Conservation (phyloP, 2,113 vertebrate genomes). For the Vulpes vulpes region DNA sequence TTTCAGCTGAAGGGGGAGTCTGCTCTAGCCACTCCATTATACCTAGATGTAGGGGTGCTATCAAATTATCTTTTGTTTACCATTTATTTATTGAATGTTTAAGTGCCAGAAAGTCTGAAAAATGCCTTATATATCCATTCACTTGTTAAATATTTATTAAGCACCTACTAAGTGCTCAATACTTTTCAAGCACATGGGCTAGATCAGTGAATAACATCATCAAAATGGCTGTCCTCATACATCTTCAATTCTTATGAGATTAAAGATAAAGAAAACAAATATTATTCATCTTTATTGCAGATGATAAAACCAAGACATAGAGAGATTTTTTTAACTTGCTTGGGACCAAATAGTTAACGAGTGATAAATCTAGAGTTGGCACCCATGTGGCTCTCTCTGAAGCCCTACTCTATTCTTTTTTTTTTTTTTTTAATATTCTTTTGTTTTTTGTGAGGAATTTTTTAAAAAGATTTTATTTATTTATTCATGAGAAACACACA, state of each 20-base stretch:
- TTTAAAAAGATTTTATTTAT: too few species aligned
- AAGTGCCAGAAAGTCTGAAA: background rate
- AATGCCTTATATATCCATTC: background rate
- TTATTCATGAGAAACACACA: too few species aligned
- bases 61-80: background rate
- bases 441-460: too few species aligned
- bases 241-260: background rate
- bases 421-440: too few species aligned
- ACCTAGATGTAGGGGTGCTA: background rate
- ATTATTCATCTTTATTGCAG: background rate
- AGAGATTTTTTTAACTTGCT: background rate
- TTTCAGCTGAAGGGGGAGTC: background rate
- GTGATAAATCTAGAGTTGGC: background rate
- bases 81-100: constrained; percentile 3
- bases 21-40: background rate
- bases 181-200: background rate
- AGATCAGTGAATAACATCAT: background rate
- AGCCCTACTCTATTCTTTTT: background rate
- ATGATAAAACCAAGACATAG: background rate
- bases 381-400: background rate
- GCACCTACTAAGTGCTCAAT: background rate
- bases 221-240: background rate
- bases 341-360: background rate
- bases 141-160: constrained; percentile 3
- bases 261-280: background rate